Base-by-base conservation (phyloP, 1,140 invertebrate genomes). In the Coboldia fuscipes region DNA sequence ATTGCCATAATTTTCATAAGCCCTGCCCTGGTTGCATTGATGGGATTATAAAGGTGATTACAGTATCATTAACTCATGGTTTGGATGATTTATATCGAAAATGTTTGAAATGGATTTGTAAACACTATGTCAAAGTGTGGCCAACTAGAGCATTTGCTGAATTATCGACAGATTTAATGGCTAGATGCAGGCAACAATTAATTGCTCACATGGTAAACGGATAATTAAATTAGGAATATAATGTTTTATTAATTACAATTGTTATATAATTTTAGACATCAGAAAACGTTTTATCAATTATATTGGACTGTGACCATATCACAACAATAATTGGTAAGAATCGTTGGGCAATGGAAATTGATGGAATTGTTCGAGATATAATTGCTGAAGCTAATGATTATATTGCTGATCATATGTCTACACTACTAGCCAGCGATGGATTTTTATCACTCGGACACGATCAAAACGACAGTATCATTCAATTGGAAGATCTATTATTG, bases 11-110 rank as follows among this genome's bases (percentile, higher is more conserved):
- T 37, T 53, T 51, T 35, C 45, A 56, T 36, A 57, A 83, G 70
- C 80, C 80, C 4, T 84, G 79, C 52, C 61, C 70, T 28, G 65
- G 70, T 30, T 88, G 81, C 51, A 69, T 71, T 12, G 63, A 70
- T 37, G 77, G 78, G 12, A 77, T 88, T 4, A 50, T 84, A 6
- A 82, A 89, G 55, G 82, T 81, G 39, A 64, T 89, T 43, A 75
- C 77, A 3, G 55, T 88, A 16, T 73, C 80, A 9, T 66, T 79
- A 13, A 72, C 77, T 16, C 88, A 85, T 50, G 78, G 79, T 4
- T 58, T 89, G n/a, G 79, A 84, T 45, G 83, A 88, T 49, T 58
- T 92, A 1, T 79, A 85, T 51, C 65, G 77, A 35, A 83, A 79
- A 55, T 82, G 78, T 46, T 51, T 88, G 13, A 63, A 70, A 37